Evolutionary conservation across 2,888 invertebrate genomes (phyloP).

Genomic region (Lochmaea capreae): DNA sequence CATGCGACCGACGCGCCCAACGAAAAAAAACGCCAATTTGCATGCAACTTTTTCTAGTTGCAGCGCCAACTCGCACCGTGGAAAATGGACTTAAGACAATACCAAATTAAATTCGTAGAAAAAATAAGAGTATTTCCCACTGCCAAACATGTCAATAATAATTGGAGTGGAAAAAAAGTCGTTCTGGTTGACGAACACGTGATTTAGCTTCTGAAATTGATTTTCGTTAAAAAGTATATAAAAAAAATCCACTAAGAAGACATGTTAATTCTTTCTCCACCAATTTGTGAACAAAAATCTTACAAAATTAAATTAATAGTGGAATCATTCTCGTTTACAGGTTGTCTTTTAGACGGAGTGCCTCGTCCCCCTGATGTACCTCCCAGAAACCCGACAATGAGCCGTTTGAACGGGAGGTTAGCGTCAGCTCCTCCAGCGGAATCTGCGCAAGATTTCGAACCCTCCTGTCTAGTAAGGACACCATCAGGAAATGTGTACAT

Average conservation of each 20-base stretch:
- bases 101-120: too few relatives aligned
- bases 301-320: constrained; percentile 37
- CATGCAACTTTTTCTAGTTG: too few relatives aligned
- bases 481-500: constrained; percentile 95
- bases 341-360: constrained; percentile 87
- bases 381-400: constrained; percentile 92
- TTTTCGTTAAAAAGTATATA: too few relatives aligned
- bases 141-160: too few relatives aligned
- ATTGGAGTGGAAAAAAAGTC: too few relatives aligned
- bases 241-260: constrained; percentile 16
- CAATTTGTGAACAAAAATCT: constrained; percentile 19
- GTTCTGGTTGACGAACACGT: too few relatives aligned
- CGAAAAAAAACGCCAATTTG: too few relatives aligned
- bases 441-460: constrained; percentile 81
- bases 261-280: constrained; percentile 32
- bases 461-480: constrained; percentile 90
- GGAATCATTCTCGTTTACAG: constrained; percentile 67
- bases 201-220: too few relatives aligned
- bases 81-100: too few relatives aligned
- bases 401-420: constrained; percentile 88
- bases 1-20: too few relatives aligned
- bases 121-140: too few relatives aligned
- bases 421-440: constrained; percentile 83
- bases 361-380: constrained; percentile 87
- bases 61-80: too few relatives aligned